Evolutionary conservation across 2,888 invertebrate genomes (phyloP).

Genomic region (Stenurella melanura): DNA sequence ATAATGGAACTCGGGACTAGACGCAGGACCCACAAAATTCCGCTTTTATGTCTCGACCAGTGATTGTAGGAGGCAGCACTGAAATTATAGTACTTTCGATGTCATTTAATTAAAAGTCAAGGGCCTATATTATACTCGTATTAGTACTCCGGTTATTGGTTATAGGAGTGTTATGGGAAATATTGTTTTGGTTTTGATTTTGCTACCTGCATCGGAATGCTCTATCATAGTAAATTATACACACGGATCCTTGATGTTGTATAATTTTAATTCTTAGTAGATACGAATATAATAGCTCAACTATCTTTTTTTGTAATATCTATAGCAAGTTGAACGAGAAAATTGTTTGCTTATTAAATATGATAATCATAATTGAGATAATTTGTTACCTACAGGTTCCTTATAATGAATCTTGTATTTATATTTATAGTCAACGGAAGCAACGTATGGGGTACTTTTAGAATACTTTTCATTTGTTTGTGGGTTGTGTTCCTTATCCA

Average conservation of each 20-base stretch:
- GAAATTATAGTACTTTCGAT: constrained; percentile 43
- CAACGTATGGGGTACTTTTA: too few relatives aligned
- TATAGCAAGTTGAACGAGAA: background rate
- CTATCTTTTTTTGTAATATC: constrained; percentile 12
- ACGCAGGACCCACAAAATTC: constrained; percentile 43
- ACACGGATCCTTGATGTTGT: background rate
- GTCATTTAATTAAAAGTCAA: constrained; percentile 44
- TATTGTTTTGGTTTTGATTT: constrained; percentile 42
- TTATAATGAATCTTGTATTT: background rate
- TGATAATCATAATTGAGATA: constrained; percentile 3
- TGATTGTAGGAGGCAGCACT: constrained; percentile 12
- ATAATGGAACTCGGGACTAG: constrained; percentile 40
- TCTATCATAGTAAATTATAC: constrained; percentile 52
- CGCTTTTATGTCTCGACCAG: constrained; percentile 16
- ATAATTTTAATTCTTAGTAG: constrained; percentile 4
- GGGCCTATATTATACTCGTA: constrained; percentile 38
- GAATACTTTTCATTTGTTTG: too few relatives aligned
- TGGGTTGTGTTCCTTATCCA: too few relatives aligned
- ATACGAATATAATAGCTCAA: constrained; percentile 26
- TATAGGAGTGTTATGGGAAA: constrained; percentile 47
- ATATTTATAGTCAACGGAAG: too few relatives aligned
- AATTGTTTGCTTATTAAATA: constrained; percentile 7
- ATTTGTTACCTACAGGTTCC: background rate
- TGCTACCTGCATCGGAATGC: constrained; percentile 51
- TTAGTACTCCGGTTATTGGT: constrained; percentile 34